Percentiles rank a stretch among this genome's conserved stretches.
These are phyloP conservation scores for Chrysodeixis includens DNA, from an alignment of 2,888 invertebrate genomes.

Conservation along the genomic window DNA sequence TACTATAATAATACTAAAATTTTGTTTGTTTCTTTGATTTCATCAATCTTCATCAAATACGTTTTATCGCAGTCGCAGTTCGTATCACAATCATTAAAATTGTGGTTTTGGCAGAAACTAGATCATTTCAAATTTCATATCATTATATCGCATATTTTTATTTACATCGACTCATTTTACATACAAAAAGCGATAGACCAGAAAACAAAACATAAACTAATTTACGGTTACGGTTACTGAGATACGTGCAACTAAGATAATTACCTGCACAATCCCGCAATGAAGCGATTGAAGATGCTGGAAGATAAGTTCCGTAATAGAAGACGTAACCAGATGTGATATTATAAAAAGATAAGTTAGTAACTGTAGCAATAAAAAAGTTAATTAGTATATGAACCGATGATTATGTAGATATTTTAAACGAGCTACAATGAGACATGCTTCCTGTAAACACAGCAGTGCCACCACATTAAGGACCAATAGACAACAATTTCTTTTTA, in stretches of 20 bases:
- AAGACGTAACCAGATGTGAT: not conserved
- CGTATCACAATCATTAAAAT: too few relatives aligned
- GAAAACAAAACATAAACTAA: slow-evolving; percentile 25
- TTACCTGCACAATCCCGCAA: slow-evolving; percentile 34
- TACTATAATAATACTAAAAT: too few relatives aligned
- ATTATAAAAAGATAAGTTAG: not conserved
- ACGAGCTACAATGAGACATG: not conserved
- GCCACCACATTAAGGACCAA: too few relatives aligned
- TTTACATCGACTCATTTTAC: too few relatives aligned
- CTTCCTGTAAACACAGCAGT: too few relatives aligned
- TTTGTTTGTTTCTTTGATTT: not conserved
- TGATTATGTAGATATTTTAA: not conserved
- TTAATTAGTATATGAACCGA: not conserved
- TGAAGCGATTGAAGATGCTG: slow-evolving; percentile 11
- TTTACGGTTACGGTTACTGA: slow-evolving; percentile 24
- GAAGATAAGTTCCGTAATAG: slow-evolving; percentile 9
- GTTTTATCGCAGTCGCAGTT: too few relatives aligned
- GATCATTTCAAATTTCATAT: too few relatives aligned
- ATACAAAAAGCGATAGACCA: slow-evolving; percentile 3
- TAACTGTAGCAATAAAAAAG: not conserved
- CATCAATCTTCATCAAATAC: too few relatives aligned
- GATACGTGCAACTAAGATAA: slow-evolving; percentile 29
- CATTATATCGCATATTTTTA: too few relatives aligned
- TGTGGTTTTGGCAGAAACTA: too few relatives aligned
- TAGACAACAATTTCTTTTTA: too few relatives aligned